Conservation (phyloP, 2,888 invertebrate genomes). For the Noctuana brunneofusca region DNA sequence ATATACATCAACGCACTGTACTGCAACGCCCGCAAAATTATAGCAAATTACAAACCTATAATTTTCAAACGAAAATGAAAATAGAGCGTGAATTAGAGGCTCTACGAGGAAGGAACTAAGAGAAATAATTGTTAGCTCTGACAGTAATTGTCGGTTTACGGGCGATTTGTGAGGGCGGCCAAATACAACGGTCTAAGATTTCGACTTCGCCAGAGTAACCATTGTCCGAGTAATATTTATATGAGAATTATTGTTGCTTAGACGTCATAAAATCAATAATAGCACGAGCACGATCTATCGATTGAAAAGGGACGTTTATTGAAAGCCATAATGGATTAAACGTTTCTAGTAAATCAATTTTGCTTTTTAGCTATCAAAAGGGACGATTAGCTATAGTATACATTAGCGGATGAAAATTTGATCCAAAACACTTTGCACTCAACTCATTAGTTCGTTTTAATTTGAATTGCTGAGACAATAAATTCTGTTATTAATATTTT, state of each 20-base stretch:
- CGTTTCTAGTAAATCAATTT: conserved; percentile 33
- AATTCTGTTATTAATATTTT: too few relatives aligned
- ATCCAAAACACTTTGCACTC: neutral
- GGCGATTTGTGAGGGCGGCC: conserved; percentile 50
- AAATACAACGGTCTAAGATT: conserved; percentile 36
- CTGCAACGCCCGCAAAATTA: conserved; percentile 46
- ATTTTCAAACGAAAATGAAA: conserved; percentile 55
- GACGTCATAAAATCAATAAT: conserved; percentile 34
- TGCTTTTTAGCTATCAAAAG: conserved; percentile 27
- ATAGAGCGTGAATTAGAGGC: conserved; percentile 50
- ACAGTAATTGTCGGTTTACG: conserved; percentile 54
- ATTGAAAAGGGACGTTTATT: conserved; percentile 32
- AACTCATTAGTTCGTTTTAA: neutral
- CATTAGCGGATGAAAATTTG: conserved; percentile 12
- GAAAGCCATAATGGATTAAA: conserved; percentile 34
- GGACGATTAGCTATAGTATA: conserved; percentile 17
- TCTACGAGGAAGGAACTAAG: conserved; percentile 51
- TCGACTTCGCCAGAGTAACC: conserved; percentile 38
- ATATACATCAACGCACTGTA: too few relatives aligned
- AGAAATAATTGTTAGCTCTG: conserved; percentile 56
- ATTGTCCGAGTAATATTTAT: conserved; percentile 38
- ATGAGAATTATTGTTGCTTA: conserved; percentile 30
- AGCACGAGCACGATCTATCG: conserved; percentile 34
- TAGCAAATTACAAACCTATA: conserved; percentile 56
- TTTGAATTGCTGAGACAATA: neutral